A percentile compares a stretch with the other conserved stretches of the same genome.
Evolutionary conservation across 2,113 vertebrate species (phyloP).

Genomic region (Meriones unguiculatus): DNA sequence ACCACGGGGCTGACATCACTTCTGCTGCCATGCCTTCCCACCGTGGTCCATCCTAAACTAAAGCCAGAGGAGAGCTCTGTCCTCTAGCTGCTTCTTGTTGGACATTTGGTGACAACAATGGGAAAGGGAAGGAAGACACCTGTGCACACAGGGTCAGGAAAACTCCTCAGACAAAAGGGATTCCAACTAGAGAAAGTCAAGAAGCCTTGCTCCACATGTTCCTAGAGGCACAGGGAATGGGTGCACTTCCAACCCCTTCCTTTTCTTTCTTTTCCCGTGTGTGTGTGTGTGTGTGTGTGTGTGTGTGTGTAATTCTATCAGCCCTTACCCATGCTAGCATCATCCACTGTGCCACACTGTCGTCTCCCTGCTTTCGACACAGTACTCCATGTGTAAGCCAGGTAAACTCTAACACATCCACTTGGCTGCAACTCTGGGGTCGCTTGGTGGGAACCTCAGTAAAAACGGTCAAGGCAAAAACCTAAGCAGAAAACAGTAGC

Average conservation of each 20-base stretch:
- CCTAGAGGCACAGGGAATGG: not conserved
- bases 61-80: not conserved
- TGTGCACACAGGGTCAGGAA: not conserved
- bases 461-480: not conserved
- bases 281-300: not conserved
- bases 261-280: not conserved
- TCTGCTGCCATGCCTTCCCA: too few species aligned
- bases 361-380: not conserved
- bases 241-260: too few species aligned
- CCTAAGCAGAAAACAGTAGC: not conserved
- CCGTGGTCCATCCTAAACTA: not conserved
- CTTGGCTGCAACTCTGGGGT: not conserved
- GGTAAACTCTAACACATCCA: not conserved
- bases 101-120: not conserved
- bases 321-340: not conserved
- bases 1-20: too few species aligned
- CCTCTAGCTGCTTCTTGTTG: not conserved
- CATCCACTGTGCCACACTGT: not conserved
- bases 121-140: not conserved
- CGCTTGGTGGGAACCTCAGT: not conserved
- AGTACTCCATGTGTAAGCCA: too few species aligned
- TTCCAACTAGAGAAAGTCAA: not conserved
- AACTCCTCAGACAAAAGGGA: not conserved
- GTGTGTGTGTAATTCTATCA: not conserved
- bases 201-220: not conserved